Evolutionary conservation across 1,140 invertebrate species (phyloP).

Genomic region (Camponotus vicinus): DNA sequence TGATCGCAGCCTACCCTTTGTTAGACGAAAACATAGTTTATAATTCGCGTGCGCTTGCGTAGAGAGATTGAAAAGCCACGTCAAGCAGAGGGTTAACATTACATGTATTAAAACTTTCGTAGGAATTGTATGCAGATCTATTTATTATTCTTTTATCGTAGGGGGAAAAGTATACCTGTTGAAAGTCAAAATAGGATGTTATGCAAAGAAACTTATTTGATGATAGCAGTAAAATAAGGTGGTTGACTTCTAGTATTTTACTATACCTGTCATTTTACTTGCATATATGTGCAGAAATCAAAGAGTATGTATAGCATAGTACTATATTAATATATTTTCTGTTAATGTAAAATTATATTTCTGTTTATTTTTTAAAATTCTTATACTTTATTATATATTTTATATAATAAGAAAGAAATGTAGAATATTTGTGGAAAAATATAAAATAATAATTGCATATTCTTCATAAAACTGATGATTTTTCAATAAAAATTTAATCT

Average conservation of each 20-base stretch:
- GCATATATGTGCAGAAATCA: background rate
- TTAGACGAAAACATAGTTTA: background rate
- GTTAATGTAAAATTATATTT: slow-evolving; percentile 1
- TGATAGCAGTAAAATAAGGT: background rate
- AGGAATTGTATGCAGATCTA: background rate
- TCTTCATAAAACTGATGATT: background rate
- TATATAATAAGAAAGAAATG: background rate
- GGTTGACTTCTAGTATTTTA: background rate
- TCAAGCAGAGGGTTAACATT: slow-evolving; percentile 9
- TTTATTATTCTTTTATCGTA: background rate
- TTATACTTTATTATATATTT: background rate
- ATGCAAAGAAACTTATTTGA: background rate
- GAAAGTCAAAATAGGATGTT: background rate
- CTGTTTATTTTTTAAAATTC: background rate
- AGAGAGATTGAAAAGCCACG: background rate
- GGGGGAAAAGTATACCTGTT: background rate
- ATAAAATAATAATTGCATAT: background rate
- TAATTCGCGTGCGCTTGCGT: background rate
- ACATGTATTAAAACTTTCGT: background rate
- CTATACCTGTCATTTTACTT: background rate
- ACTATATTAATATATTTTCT: background rate
- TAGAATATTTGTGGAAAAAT: background rate
- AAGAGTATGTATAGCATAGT: background rate
- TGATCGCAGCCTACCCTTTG: background rate
- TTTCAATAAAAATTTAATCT: background rate